Conservation (phyloP, 2,113 vertebrate species). For the Atherinomorus stipes region DNA sequence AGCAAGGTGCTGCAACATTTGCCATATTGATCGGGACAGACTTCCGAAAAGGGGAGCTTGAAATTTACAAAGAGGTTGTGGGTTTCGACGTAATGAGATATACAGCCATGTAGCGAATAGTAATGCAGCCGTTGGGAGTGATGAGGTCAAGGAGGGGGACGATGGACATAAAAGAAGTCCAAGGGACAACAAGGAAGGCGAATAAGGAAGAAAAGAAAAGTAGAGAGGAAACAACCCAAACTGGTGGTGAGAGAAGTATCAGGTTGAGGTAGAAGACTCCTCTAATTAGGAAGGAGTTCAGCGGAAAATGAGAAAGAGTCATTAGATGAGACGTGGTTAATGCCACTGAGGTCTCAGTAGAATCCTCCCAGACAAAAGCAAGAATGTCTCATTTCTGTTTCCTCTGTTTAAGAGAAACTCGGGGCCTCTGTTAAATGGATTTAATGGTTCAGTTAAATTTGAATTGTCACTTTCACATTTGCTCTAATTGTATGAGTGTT, state of each 20-base stretch:
- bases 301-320: slow-evolving; percentile 29
- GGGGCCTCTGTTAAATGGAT: slow-evolving; percentile 5
- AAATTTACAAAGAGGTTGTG: slow-evolving; percentile 67
- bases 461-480: slow-evolving; percentile 27
- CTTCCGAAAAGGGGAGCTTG: slow-evolving; percentile 32
- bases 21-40: slow-evolving; percentile 53
- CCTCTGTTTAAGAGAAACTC: slow-evolving; percentile 7
- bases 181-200: slow-evolving; percentile 44
- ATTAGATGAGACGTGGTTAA: slow-evolving; percentile 31
- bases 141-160: slow-evolving; percentile 33
- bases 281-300: slow-evolving; percentile 65
- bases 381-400: slow-evolving; percentile 20
- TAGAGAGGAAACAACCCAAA: too few species aligned
- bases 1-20: slow-evolving; percentile 41
- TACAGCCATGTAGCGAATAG: slow-evolving; percentile 64
- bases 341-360: background rate
- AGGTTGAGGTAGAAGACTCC: background rate
- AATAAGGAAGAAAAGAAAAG: background rate
- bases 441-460: slow-evolving; percentile 27
- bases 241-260: too few species aligned
- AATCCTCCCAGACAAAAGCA: slow-evolving; percentile 18
- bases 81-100: slow-evolving; percentile 67
- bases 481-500: slow-evolving; percentile 37
- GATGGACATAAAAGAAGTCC: too few species aligned
- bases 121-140: slow-evolving; percentile 62